phyloP scores from a whole-genome alignment of 2,113 vertebrate genomes.

The Hiodon tergisus region DNA sequence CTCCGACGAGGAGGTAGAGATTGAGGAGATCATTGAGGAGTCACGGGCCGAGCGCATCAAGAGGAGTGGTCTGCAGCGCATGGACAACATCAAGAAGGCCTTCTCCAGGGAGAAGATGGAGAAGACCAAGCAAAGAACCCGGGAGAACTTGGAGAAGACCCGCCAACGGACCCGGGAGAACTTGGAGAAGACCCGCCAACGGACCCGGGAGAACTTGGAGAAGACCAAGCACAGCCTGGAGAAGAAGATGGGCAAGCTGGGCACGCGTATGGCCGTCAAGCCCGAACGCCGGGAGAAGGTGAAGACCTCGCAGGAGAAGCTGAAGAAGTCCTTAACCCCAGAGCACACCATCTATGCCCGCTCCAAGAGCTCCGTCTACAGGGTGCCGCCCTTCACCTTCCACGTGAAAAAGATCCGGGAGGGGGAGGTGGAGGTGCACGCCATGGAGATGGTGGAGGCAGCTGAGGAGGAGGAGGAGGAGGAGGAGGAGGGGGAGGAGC shows the following conservation, averaged over 20 bases:
- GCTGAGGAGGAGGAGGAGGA: constrained; percentile 61
- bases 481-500: constrained; percentile 41
- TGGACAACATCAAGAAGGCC: constrained; percentile 90
- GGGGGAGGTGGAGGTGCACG: constrained; percentile 80
- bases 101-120: constrained; percentile 90
- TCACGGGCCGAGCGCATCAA: constrained; percentile 88
- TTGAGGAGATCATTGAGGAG: constrained; percentile 83
- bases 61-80: constrained; percentile 83
- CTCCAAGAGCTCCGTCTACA: constrained; percentile 87
- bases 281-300: constrained; percentile 86
- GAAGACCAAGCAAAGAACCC: constrained; percentile 78
- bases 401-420: constrained; percentile 93
- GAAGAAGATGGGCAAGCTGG: constrained; percentile 95
- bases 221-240: constrained; percentile 91
- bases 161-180: constrained; percentile 81
- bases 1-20: constrained; percentile 84
- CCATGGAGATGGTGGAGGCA: constrained; percentile 90
- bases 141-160: constrained; percentile 85
- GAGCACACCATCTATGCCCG: constrained; percentile 88
- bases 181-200: constrained; percentile 75
- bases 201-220: constrained; percentile 55
- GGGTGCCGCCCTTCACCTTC: constrained; percentile 95
- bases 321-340: constrained; percentile 92
- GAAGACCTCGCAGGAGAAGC: constrained; percentile 81
- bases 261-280: constrained; percentile 82